These are phyloP conservation scores for Genyomyrus donnyi DNA, from an alignment of 2,113 vertebrate genomes.

Conservation along the genomic window DNA sequence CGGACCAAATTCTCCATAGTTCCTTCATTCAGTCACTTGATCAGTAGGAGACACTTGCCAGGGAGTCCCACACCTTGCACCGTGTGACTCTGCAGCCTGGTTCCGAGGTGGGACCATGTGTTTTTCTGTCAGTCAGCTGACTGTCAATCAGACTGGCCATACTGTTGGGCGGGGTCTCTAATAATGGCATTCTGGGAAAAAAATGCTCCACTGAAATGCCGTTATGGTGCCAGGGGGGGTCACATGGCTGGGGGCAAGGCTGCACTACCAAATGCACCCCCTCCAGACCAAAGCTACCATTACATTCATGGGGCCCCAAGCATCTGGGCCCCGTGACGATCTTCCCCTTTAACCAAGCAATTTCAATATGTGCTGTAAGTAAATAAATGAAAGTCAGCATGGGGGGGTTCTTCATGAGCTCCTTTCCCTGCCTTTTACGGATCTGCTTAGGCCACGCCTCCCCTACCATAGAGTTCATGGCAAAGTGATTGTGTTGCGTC, in stretches of 20 bases:
- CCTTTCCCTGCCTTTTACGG: not conserved
- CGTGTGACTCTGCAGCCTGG: not conserved
- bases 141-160: not conserved
- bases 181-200: not conserved
- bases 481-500: slow-evolving; percentile 95
- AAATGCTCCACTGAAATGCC: not conserved
- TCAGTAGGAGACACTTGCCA: not conserved
- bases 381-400: not conserved
- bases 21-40: not conserved
- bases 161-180: not conserved
- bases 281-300: not conserved
- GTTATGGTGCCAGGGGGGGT: not conserved
- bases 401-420: not conserved
- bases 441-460: not conserved
- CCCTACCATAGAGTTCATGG: slow-evolving; percentile 94
- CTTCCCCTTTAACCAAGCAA: not conserved
- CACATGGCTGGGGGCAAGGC: not conserved
- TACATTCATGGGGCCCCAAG: not conserved
- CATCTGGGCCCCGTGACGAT: not conserved
- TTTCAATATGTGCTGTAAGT: not conserved
- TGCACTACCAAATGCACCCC: not conserved
- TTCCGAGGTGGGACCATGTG: not conserved
- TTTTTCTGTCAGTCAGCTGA: not conserved
- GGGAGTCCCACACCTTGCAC: not conserved
- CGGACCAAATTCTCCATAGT: not conserved